phyloP scores from a whole-genome alignment of 2,797 vertebrate genomes.

The Sebastes ruberrimus region DNA sequence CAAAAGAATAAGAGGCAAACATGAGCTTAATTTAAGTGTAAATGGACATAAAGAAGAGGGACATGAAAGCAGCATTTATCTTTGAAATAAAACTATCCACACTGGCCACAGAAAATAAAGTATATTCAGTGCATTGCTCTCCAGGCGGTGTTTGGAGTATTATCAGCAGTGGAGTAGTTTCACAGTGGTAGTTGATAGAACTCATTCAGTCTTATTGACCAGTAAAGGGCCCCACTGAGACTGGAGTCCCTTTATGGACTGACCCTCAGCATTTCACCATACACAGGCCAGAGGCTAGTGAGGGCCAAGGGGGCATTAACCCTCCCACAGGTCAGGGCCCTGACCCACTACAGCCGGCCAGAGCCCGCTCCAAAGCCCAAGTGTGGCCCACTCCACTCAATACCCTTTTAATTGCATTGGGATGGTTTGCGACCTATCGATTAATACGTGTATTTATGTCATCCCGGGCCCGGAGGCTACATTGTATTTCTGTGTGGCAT shows the following conservation, averaged over 20 bases:
- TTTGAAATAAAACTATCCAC: conserved; percentile 16
- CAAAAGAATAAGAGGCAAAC: conserved; percentile 20
- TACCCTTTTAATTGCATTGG: conserved; percentile 84
- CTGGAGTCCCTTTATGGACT: conserved; percentile 81
- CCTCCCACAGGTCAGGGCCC: conserved; percentile 67
- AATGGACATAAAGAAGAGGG: neutral
- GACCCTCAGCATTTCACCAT: conserved; percentile 69
- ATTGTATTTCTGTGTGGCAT: conserved; percentile 85
- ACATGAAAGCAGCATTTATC: neutral
- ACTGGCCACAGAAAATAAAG: neutral
- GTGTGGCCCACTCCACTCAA: conserved; percentile 71
- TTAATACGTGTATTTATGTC: conserved; percentile 84
- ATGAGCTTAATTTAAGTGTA: neutral
- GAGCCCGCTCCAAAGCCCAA: conserved; percentile 60
- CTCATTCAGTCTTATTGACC: conserved; percentile 79
- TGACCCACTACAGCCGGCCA: conserved; percentile 56
- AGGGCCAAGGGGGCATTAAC: conserved; percentile 74
- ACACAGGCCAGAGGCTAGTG: conserved; percentile 68
- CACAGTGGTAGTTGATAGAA: conserved; percentile 65
- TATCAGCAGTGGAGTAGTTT: conserved; percentile 49
- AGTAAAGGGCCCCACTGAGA: conserved; percentile 75
- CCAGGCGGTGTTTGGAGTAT: conserved; percentile 31
- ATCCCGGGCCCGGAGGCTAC: conserved; percentile 68
- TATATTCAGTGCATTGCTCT: conserved; percentile 26
- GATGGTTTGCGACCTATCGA: conserved; percentile 84